Conservation (phyloP, 2,113 vertebrate genomes). For the Lathamus discolor region DNA sequence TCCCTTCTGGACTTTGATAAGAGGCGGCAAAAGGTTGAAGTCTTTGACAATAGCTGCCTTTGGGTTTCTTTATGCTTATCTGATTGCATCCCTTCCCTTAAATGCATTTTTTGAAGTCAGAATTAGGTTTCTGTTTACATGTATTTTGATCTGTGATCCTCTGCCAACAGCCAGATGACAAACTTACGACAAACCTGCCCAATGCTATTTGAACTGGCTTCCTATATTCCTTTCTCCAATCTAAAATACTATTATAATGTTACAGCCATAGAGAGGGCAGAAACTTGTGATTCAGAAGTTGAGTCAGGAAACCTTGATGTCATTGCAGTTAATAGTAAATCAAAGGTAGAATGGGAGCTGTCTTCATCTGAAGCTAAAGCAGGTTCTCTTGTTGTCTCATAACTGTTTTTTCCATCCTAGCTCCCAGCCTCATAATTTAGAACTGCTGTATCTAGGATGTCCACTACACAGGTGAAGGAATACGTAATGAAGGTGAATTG, state of each 20-base stretch:
- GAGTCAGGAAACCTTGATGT: background rate
- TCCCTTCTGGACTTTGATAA: background rate
- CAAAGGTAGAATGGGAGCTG: background rate
- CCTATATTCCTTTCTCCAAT: background rate
- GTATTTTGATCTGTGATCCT: slow-evolving; percentile 3
- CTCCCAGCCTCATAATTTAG: background rate
- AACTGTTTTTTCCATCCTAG: background rate
- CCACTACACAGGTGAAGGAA: background rate
- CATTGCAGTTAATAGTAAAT: background rate
- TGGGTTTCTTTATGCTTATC: background rate
- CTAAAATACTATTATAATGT: background rate
- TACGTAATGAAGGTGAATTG: background rate
- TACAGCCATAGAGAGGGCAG: background rate
- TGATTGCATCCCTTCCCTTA: background rate
- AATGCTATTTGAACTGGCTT: background rate
- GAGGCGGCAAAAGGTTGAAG: background rate
- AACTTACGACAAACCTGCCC: background rate
- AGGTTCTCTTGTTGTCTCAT: background rate
- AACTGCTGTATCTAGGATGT: background rate
- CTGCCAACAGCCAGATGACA: background rate
- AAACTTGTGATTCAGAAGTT: background rate
- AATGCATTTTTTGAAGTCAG: background rate
- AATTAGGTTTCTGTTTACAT: background rate
- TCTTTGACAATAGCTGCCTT: background rate
- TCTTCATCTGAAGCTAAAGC: background rate